phyloP scores from a whole-genome alignment of 2,888 invertebrate species.

The Drymonia ruficornis region DNA sequence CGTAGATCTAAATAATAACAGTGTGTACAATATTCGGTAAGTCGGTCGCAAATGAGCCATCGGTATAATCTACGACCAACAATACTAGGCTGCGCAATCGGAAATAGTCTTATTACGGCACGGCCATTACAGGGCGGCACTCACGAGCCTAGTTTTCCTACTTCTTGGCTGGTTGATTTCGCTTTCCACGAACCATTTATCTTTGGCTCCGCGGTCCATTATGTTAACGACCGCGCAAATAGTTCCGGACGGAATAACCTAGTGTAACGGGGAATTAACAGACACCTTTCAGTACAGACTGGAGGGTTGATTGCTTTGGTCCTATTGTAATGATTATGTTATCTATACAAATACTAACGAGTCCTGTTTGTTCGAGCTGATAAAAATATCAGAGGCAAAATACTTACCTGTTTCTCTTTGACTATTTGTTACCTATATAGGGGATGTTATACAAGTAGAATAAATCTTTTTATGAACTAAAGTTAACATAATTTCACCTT shows the following conservation, averaged over 20 bases:
- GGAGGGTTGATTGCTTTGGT: constrained; percentile 21
- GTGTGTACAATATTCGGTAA: not conserved
- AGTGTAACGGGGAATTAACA: constrained; percentile 50
- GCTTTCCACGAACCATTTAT: constrained; percentile 68
- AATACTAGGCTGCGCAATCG: constrained; percentile 20
- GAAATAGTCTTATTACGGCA: constrained; percentile 42
- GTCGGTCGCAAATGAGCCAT: constrained; percentile 14
- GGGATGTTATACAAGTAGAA: no score
- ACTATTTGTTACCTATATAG: no score
- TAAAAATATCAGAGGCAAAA: no score
- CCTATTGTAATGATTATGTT: not conserved
- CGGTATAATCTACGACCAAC: constrained; percentile 22
- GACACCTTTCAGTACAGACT: constrained; percentile 40
- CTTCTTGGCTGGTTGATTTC: constrained; percentile 62
- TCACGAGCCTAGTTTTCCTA: constrained; percentile 54
- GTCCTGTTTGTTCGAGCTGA: no score
- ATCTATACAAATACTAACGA: not conserved
- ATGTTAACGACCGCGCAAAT: constrained; percentile 71
- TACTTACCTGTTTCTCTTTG: no score
- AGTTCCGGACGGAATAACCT: constrained; percentile 67
- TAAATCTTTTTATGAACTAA: no score
- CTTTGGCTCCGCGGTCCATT: constrained; percentile 67
- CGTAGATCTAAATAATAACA: not conserved
- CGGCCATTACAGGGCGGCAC: constrained; percentile 45
- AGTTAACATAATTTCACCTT: no score